A percentile compares a stretch with the other conserved stretches of the same genome.
Conservation (phyloP, 1,140 invertebrate genomes). For the Aphidius ervi region DNA sequence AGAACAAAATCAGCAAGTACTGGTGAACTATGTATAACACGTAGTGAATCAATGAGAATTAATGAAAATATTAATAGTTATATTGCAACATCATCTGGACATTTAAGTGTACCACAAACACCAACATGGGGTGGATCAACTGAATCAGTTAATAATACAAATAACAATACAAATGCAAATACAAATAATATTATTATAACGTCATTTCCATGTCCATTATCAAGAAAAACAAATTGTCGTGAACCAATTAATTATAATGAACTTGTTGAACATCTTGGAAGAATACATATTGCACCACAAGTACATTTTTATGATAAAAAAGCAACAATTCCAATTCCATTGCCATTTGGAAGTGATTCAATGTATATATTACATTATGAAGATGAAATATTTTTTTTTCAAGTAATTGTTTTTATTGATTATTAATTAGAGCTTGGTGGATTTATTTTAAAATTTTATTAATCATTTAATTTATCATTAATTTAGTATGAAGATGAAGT, state of each 20-base stretch:
- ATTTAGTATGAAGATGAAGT: constrained; percentile 34
- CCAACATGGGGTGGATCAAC: constrained; percentile 43
- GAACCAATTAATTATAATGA: constrained; percentile 30
- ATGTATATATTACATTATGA: constrained; percentile 39
- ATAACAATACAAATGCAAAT: constrained; percentile 24
- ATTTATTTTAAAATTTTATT: constrained; percentile 12
- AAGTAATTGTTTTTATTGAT: constrained; percentile 30
- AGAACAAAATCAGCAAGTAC: constrained; percentile 47
- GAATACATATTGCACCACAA: constrained; percentile 33
- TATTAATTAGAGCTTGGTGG: background rate
- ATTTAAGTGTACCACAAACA: constrained; percentile 26
- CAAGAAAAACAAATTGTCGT: constrained; percentile 27
- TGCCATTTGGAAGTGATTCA: constrained; percentile 36
- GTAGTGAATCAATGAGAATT: constrained; percentile 1
- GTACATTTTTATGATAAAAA: constrained; percentile 40
- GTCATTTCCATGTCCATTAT: constrained; percentile 38
- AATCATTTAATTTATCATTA: constrained; percentile 7
- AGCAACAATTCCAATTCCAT: constrained; percentile 35
- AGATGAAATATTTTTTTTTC: constrained; percentile 42
- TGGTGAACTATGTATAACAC: constrained; percentile 35
- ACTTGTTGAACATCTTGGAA: constrained; percentile 38
- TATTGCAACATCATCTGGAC: constrained; percentile 6
- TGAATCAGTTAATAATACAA: constrained; percentile 28
- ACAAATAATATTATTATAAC: too few relatives aligned
- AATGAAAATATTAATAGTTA: background rate